A percentile compares a stretch with the other conserved stretches of the same genome.
Conservation (phyloP, 92 coral and sea anemone genomes). For the Porites lobata region DNA sequence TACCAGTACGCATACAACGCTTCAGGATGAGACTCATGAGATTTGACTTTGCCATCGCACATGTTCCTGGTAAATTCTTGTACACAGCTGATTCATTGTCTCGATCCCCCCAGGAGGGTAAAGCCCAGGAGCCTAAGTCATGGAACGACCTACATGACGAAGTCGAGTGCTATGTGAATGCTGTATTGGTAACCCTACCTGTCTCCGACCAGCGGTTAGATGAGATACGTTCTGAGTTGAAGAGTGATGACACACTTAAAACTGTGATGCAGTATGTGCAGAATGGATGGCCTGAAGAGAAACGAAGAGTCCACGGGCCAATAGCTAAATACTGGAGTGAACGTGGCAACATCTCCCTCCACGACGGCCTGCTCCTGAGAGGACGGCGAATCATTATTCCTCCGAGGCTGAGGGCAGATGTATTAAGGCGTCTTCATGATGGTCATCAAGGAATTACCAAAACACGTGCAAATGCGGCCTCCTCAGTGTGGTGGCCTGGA, state of each 20-base stretch:
- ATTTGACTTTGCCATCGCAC: constrained; percentile 43
- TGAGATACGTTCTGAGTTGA: too few relatives aligned
- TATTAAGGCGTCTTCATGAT: too few relatives aligned
- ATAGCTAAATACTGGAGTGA: too few relatives aligned
- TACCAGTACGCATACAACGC: constrained; percentile 53
- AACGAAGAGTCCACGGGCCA: too few relatives aligned
- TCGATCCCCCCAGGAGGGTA: constrained; percentile 26
- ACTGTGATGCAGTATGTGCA: too few relatives aligned
- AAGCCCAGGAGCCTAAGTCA: constrained; percentile 11
- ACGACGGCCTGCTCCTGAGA: constrained; percentile 59
- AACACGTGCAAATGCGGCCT: too few relatives aligned
- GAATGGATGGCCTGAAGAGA: too few relatives aligned
- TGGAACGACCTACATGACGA: constrained; percentile 35
- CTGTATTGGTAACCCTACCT: constrained; percentile 46
- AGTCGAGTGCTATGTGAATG: constrained; percentile 39
- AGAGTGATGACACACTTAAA: too few relatives aligned
- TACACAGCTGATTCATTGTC: constrained; percentile 65
- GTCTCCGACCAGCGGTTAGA: not conserved
- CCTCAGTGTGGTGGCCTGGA: too few relatives aligned
- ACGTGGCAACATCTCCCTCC: constrained; percentile 57
- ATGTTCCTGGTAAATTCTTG: constrained; percentile 68
- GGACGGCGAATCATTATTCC: constrained; percentile 68
- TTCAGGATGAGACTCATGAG: constrained; percentile 60
- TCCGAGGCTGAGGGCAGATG: constrained; percentile 21
- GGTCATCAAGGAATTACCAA: too few relatives aligned